phyloP scores from a whole-genome alignment of 2,888 invertebrate species.

The Druceiella hillmani region DNA sequence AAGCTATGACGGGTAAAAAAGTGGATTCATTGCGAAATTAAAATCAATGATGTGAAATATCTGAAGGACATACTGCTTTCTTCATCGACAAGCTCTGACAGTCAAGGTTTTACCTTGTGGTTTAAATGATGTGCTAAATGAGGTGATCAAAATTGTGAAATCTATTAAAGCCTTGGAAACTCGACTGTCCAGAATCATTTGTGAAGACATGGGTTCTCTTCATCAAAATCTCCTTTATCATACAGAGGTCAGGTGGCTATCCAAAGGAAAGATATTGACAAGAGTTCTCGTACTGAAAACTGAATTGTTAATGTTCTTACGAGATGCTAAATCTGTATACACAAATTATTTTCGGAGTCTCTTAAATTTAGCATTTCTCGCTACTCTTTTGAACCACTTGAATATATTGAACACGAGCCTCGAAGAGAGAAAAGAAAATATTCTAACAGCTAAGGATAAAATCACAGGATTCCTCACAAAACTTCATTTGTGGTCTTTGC shows the following conservation, averaged over 20 bases:
- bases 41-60: slow-evolving; percentile 25
- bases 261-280: slow-evolving; percentile 23
- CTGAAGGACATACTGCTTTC: slow-evolving; percentile 22
- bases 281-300: slow-evolving; percentile 24
- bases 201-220: slow-evolving; percentile 27
- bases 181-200: slow-evolving; percentile 24
- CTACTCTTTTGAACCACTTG: slow-evolving; percentile 23
- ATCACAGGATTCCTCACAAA: slow-evolving; percentile 12
- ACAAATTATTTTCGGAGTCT: slow-evolving; percentile 20
- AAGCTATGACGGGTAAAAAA: slow-evolving; percentile 26
- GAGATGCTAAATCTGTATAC: slow-evolving; percentile 21
- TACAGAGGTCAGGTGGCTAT: slow-evolving; percentile 26
- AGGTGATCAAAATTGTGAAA: slow-evolving; percentile 24
- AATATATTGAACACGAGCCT: slow-evolving; percentile 21
- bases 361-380: slow-evolving; percentile 25
- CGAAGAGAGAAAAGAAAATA: slow-evolving; percentile 23
- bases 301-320: slow-evolving; percentile 18
- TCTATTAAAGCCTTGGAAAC: slow-evolving; percentile 26
- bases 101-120: slow-evolving; percentile 13
- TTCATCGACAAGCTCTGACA: slow-evolving; percentile 26
- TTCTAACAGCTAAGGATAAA: slow-evolving; percentile 23
- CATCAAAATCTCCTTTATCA: slow-evolving; percentile 25
- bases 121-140: slow-evolving; percentile 19
- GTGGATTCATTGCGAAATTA: slow-evolving; percentile 24
- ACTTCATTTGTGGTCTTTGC: slow-evolving; percentile 22